Conservation (phyloP, 2,797 vertebrate species). For the Eidolon dupreanum region DNA sequence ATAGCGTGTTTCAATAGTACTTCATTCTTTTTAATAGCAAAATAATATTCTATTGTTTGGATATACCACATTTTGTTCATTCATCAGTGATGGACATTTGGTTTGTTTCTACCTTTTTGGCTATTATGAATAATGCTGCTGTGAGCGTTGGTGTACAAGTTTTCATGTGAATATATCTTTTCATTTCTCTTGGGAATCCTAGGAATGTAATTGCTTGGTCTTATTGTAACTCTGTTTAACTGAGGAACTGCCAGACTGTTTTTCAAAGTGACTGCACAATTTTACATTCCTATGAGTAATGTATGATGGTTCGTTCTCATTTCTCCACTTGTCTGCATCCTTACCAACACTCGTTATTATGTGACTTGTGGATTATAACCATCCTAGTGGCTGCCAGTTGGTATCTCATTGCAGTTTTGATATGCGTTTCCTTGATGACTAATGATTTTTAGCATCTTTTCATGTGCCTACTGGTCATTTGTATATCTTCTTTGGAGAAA, state of each 20-base stretch:
- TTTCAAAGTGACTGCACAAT: neutral
- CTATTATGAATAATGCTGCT: neutral
- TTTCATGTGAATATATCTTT: neutral
- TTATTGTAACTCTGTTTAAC: neutral
- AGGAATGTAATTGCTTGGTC: neutral
- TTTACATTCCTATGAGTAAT: neutral
- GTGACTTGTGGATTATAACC: neutral
- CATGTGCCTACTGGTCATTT: neutral
- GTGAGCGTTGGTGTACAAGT: neutral
- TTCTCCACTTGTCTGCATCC: neutral
- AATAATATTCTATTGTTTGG: neutral
- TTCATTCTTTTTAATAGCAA: neutral
- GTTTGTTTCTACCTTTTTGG: neutral
- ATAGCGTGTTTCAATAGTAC: neutral
- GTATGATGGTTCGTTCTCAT: neutral
- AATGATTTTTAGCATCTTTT: neutral
- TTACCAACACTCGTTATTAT: neutral
- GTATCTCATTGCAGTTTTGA: neutral
- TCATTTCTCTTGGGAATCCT: neutral
- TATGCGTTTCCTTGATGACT: neutral
- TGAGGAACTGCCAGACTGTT: neutral
- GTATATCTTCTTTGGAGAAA: neutral
- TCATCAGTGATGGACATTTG: neutral
- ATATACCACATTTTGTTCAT: neutral
- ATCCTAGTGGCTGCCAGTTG: neutral